Base-by-base conservation (phyloP, 2,113 vertebrate genomes). In the Varanus salvator region DNA sequence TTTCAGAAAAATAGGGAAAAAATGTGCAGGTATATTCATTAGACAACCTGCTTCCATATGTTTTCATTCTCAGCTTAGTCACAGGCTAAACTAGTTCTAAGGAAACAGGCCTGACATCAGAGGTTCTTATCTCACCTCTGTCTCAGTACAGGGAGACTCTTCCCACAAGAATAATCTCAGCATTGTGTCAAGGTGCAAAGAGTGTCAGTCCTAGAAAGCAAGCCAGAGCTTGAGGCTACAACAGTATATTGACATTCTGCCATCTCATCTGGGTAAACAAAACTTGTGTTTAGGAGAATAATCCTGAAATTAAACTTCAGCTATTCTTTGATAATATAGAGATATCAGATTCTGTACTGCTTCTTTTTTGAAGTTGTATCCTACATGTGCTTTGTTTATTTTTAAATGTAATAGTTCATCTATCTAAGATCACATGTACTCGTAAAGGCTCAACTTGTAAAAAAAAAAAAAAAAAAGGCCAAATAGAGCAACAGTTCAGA, bases 1-100 rank as follows among this genome's bases (percentile, higher is more conserved):
- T 38, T 84, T 0, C 86, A 19, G 82, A 52, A 94, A n/a, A 31
- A 84, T 80, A 86, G 88, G 91, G 14, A 23, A 81, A 57, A 57
- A 5, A 8, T 29, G 8, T 54, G 44, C 27, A 54, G 78, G 29
- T 15, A 31, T 31, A 29, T n/a, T 11, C 77, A 50, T 15, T 21
- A 57, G 60, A 3, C 2, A 81, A 82, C 25, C 50, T 50, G 17
- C 78, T 31, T 54, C 1, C 3, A 52, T 78, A 50, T 25, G 8
- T 17, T 64, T 82, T n/a, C 29, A 81, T 5, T n/a, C 14, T 84
- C 34, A 17, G 6, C 25, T 52, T n/a, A 69, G 21, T 85, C 44
- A 85, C 15, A 52, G 66, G 48, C 11, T 4, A 14, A 68, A 2
- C 8, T 69, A 12, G 4, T 44, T 64, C 21, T 38, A 66, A 64